Conservation (phyloP, 2,797 vertebrate species). For the Martes flavigula region DNA sequence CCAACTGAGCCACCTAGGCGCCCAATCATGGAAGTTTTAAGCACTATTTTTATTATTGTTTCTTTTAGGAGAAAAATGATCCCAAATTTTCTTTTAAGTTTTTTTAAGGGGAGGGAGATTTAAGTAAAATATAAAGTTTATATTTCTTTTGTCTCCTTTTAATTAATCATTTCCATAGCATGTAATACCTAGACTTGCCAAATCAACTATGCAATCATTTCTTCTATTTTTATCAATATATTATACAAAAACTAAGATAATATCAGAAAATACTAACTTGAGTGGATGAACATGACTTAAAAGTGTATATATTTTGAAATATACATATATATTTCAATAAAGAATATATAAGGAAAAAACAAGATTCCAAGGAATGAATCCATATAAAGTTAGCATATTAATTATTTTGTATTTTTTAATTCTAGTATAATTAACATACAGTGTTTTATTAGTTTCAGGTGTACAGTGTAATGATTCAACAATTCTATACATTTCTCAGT, state of each 20-base stretch:
- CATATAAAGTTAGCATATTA: not conserved
- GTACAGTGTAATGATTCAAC: not conserved
- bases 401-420: not conserved
- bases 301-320: not conserved
- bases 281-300: not conserved
- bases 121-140: not conserved
- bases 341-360: not conserved
- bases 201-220: not conserved
- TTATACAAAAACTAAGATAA: not conserved
- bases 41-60: not conserved
- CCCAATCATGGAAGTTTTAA: not conserved
- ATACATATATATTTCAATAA: not conserved
- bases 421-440: not conserved
- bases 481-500: not conserved
- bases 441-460: not conserved
- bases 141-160: not conserved
- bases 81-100: not conserved
- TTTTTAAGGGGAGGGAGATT: not conserved
- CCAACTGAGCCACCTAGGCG: too few species aligned
- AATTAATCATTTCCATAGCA: conserved; percentile 32
- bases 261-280: not conserved
- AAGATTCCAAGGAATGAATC: not conserved
- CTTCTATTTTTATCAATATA: conserved; percentile 1
- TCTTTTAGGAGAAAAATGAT: not conserved
- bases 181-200: not conserved